Evolutionary conservation across 2,888 invertebrate species (phyloP).

Genomic region (Platycheirus albimanus): DNA sequence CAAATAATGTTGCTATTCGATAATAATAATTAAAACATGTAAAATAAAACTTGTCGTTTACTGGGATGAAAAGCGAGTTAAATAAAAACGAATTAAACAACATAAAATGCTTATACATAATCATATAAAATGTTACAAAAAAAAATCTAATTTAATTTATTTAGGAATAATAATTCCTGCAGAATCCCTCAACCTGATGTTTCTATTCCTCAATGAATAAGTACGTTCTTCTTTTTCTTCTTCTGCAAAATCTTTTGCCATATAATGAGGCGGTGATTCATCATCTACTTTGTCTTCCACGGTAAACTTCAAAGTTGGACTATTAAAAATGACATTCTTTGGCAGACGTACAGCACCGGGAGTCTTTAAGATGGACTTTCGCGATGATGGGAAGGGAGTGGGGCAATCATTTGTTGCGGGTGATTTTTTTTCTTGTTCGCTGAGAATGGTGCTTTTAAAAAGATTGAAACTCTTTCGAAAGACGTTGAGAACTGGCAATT

Average conservation of each 20-base stretch:
- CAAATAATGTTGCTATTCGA: too few species aligned
- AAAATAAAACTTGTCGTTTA: too few species aligned
- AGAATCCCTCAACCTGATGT: conserved; percentile 75
- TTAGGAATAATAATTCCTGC: conserved; percentile 76
- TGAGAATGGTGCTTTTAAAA: conserved; percentile 35
- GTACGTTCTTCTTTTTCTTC: conserved; percentile 64
- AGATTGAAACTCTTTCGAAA: conserved; percentile 56
- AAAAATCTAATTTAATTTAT: too few species aligned
- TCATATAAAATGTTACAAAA: too few species aligned
- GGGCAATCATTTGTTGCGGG: not conserved
- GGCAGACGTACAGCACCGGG: conserved; percentile 77
- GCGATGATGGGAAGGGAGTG: not conserved
- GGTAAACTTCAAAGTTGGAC: conserved; percentile 78
- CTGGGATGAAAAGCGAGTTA: too few species aligned
- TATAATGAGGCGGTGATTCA: not conserved
- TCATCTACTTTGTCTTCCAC: conserved; percentile 75
- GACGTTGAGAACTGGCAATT: conserved; percentile 19
- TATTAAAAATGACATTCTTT: conserved; percentile 78
- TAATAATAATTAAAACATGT: too few species aligned
- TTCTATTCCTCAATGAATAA: conserved; percentile 76
- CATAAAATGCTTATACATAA: too few species aligned
- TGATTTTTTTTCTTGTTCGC: conserved; percentile 25
- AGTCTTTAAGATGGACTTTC: conserved; percentile 80
- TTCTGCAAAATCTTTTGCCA: not conserved
- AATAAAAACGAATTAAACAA: too few species aligned